Conservation (phyloP, 2,113 vertebrate genomes). For the Carlito syrichta region DNA sequence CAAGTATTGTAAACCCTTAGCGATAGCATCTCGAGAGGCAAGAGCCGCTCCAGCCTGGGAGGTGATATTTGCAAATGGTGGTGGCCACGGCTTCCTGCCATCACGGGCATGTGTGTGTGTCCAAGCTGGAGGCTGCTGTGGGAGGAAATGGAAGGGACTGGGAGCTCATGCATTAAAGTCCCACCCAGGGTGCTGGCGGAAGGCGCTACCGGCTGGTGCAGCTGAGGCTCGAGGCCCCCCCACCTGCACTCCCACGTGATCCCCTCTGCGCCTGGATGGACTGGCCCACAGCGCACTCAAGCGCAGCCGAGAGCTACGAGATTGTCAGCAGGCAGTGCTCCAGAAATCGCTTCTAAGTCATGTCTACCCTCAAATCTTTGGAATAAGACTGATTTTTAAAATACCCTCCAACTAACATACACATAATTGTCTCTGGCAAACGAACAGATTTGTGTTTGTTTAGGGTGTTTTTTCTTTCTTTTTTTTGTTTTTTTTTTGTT, state of each 20-base stretch:
- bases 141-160: conserved; percentile 50
- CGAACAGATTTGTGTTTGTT: conserved; percentile 68
- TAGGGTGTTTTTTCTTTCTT: conserved; percentile 32
- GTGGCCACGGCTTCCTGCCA: conserved; percentile 61
- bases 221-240: conserved; percentile 76
- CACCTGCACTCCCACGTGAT: conserved; percentile 80
- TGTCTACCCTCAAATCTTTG: conserved; percentile 87
- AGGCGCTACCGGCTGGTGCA: conserved; percentile 80
- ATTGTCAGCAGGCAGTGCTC: conserved; percentile 90
- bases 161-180: conserved; percentile 69
- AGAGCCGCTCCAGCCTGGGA: conserved; percentile 72
- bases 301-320: conserved; percentile 84
- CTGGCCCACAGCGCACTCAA: conserved; percentile 82
- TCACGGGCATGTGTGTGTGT: conserved; percentile 66
- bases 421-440: conserved; percentile 80
- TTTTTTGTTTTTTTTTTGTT: conserved; percentile 36
- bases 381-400: conserved; percentile 83
- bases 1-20: conserved; percentile 72
- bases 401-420: conserved; percentile 80
- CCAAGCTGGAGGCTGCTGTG: conserved; percentile 65
- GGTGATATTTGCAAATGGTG: conserved; percentile 69
- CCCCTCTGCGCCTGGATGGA: conserved; percentile 79
- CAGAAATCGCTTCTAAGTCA: conserved; percentile 82
- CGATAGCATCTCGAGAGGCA: conserved; percentile 71
- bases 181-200: conserved; percentile 78